Evolutionary conservation across 2,797 vertebrate genomes (phyloP).

Genomic region (Triplophysa yarkandensis): DNA sequence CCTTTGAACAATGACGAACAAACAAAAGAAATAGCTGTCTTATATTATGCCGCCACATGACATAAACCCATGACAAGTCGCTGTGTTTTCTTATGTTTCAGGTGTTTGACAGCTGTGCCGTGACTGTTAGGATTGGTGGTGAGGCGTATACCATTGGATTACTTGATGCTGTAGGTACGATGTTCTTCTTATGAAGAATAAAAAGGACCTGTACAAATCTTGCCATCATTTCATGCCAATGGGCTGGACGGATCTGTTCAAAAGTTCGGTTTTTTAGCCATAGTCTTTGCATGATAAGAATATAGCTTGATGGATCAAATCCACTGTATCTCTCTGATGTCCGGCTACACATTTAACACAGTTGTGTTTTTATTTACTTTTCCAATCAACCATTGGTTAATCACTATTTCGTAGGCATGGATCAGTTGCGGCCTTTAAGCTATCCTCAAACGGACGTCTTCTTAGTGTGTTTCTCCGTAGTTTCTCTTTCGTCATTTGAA

Average conservation of each 20-base stretch:
- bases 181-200: background rate
- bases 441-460: constrained; percentile 83
- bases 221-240: too few relatives aligned
- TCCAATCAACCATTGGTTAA: background rate
- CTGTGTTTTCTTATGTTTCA: too few relatives aligned
- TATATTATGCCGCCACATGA: too few relatives aligned
- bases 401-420: constrained; percentile 71
- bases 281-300: too few relatives aligned
- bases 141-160: constrained; percentile 81
- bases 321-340: background rate
- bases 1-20: too few relatives aligned
- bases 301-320: too few relatives aligned
- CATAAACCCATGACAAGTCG: too few relatives aligned
- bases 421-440: constrained; percentile 79
- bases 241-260: too few relatives aligned
- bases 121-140: constrained; percentile 81
- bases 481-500: constrained; percentile 82
- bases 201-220: background rate
- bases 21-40: too few relatives aligned
- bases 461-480: constrained; percentile 82
- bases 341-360: background rate
- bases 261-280: too few relatives aligned
- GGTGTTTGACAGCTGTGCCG: constrained; percentile 84
- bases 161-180: constrained; percentile 80
- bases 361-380: background rate